Conservation (phyloP, 2,888 invertebrate genomes). For the Archips xylosteana region DNA sequence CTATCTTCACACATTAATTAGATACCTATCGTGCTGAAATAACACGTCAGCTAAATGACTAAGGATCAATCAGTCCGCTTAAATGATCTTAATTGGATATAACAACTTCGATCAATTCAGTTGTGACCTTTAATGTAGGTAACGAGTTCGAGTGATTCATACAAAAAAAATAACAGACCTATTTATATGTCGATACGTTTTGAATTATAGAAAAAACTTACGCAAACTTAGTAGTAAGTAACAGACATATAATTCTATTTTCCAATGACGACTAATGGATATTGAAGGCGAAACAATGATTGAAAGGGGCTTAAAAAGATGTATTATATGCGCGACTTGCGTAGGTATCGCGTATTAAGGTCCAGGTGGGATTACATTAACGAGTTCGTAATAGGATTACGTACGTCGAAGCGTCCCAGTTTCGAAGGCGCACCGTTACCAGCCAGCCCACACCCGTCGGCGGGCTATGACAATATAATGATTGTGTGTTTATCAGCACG, state of each 20-base stretch:
- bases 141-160: slow-evolving; percentile 7
- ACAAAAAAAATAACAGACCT: background rate
- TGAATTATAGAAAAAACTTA: background rate
- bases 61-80: slow-evolving; percentile 47
- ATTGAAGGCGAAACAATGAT: slow-evolving; percentile 11
- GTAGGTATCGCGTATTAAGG: slow-evolving; percentile 54
- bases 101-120: slow-evolving; percentile 17
- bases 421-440: slow-evolving; percentile 70
- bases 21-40: slow-evolving; percentile 48
- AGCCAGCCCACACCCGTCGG: slow-evolving; percentile 68
- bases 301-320: slow-evolving; percentile 28
- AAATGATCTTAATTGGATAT: slow-evolving; percentile 51
- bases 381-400: slow-evolving; percentile 83
- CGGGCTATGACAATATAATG: slow-evolving; percentile 77
- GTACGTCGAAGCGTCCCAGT: slow-evolving; percentile 75
- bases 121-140: background rate
- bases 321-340: slow-evolving; percentile 20
- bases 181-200: background rate
- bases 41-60: slow-evolving; percentile 57
- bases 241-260: background rate
- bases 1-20: slow-evolving; percentile 22
- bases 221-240: background rate
- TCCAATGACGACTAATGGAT: background rate
- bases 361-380: slow-evolving; percentile 75
- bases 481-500: slow-evolving; percentile 72